Evolutionary conservation across 2,888 invertebrate species (phyloP).

Genomic region (Paralinhomoeus sp.): DNA sequence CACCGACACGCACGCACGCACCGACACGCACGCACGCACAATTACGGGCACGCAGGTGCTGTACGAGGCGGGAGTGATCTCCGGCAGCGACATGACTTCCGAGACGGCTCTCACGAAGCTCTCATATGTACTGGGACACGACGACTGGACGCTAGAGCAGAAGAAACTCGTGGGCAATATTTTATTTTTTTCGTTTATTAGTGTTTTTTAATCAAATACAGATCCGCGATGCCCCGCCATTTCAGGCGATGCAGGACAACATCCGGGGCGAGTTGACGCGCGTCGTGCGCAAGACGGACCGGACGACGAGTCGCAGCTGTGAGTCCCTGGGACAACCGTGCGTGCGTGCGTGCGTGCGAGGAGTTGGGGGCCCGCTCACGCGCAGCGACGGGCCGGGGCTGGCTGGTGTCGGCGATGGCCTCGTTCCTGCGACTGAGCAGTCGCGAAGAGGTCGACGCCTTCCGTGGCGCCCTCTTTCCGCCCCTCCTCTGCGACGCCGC

Average conservation of each 20-base stretch:
- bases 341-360: too few relatives aligned
- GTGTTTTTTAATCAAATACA: not conserved
- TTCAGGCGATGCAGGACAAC: constrained; percentile 47
- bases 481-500: not conserved
- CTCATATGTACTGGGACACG: constrained; percentile 60
- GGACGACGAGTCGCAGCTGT: not conserved
- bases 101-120: constrained; percentile 80
- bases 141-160: constrained; percentile 27
- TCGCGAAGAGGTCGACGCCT: not conserved
- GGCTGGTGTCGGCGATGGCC: not conserved
- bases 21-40: too few relatives aligned
- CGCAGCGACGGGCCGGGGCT: too few relatives aligned
- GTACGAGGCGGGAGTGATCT: constrained; percentile 45
- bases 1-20: too few relatives aligned
- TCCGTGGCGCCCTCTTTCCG: not conserved
- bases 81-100: constrained; percentile 68
- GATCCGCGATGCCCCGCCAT: constrained; percentile 5
- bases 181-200: not conserved
- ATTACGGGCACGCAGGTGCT: constrained; percentile 32
- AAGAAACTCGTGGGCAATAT: constrained; percentile 23
- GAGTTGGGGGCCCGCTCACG: too few relatives aligned
- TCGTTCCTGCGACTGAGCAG: not conserved
- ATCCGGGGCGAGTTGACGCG: constrained; percentile 56
- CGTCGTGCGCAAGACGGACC: not conserved
- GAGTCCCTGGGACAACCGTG: too few relatives aligned